phyloP scores from a whole-genome alignment of 1,140 invertebrate species.

The Linepithema humile region DNA sequence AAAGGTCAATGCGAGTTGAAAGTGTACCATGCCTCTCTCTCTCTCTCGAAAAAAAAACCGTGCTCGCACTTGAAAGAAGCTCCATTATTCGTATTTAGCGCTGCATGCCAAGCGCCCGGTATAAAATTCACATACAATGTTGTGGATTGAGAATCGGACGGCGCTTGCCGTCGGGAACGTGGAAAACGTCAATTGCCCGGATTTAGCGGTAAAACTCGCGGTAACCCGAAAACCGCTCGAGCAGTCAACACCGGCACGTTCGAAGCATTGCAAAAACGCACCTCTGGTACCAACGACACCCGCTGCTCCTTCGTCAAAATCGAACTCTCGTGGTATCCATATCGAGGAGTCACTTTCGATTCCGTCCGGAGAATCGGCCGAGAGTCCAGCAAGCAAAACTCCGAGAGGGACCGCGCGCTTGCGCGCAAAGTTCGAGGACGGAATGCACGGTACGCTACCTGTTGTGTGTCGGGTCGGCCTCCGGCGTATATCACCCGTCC shows the following conservation, averaged over 20 bases:
- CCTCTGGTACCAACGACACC: no score
- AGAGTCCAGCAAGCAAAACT: background rate
- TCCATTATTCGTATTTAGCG: background rate
- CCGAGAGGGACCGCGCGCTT: slow-evolving; percentile 22
- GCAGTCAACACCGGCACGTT: background rate
- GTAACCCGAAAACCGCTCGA: background rate
- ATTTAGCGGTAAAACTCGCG: no score
- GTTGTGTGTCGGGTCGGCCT: slow-evolving; percentile 57
- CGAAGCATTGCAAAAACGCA: background rate
- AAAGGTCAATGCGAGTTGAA: slow-evolving; percentile 33
- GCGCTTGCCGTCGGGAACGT: no score
- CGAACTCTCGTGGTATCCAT: no score
- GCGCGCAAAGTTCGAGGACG: slow-evolving; percentile 66
- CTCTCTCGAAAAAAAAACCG: background rate
- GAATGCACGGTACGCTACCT: slow-evolving; percentile 70
- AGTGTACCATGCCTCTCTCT: background rate
- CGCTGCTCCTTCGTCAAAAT: no score
- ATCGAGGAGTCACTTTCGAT: slow-evolving; percentile 47
- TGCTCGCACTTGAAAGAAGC: slow-evolving; percentile 12
- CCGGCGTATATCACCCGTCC: background rate
- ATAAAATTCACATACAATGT: background rate
- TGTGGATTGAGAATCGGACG: background rate
- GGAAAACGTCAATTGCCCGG: no score
- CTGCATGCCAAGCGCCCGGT: background rate
- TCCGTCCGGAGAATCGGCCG: background rate